Evolutionary conservation across 2,113 vertebrate species (phyloP).

Genomic region (Phocoena phocoena): DNA sequence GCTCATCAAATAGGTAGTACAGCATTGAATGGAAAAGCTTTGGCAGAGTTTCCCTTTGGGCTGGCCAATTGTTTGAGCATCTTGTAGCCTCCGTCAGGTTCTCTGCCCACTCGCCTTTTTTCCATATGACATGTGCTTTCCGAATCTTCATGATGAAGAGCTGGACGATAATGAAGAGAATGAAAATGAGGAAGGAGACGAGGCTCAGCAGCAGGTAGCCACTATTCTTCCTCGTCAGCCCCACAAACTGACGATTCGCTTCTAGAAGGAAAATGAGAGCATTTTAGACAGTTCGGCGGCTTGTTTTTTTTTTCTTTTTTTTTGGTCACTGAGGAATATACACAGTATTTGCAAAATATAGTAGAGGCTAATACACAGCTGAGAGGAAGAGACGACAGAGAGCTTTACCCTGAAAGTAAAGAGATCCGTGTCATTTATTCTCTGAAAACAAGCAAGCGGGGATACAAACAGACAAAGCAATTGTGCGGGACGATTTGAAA

Average conservation of each 20-base stretch:
- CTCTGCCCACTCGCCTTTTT: slow-evolving; percentile 85
- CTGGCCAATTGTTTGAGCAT: neutral
- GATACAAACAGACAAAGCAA: neutral
- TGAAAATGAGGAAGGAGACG: slow-evolving; percentile 87
- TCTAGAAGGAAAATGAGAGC: slow-evolving; percentile 53
- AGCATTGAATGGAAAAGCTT: neutral
- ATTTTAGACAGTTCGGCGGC: neutral
- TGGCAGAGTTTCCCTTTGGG: neutral
- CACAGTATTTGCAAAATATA: neutral
- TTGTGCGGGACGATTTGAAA: neutral
- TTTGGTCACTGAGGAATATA: neutral
- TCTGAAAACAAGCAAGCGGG: neutral
- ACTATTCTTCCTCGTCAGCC: slow-evolving; percentile 29
- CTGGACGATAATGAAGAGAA: slow-evolving; percentile 89
- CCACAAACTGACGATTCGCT: neutral
- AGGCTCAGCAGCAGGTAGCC: slow-evolving; percentile 86
- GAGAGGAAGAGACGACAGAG: neutral
- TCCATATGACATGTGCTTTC: slow-evolving; percentile 90
- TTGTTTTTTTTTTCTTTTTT: neutral
- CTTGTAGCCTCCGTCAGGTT: accelerated
- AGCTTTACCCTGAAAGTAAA: neutral
- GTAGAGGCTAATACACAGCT: neutral
- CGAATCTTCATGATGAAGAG: slow-evolving; percentile 90
- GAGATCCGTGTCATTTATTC: neutral
- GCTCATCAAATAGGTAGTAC: neutral